Percentiles rank a stretch among this genome's conserved stretches.
Conservation (phyloP, 2,113 vertebrate genomes). For the Phaethon lepturus region DNA sequence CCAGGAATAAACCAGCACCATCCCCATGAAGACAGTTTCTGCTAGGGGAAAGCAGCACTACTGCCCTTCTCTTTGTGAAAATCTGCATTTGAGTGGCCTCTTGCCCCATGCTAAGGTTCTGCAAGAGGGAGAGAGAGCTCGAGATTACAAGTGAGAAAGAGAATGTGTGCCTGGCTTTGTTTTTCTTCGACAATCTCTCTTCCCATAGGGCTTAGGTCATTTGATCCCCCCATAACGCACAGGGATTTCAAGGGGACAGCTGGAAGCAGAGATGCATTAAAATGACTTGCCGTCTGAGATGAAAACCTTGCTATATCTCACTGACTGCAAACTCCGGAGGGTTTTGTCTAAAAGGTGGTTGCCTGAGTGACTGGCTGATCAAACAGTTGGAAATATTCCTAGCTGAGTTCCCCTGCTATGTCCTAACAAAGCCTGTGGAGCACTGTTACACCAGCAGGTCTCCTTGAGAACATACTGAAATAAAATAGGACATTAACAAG, state of each 20-base stretch:
- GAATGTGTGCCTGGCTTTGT: neutral
- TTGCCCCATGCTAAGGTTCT: neutral
- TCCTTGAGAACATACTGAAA: neutral
- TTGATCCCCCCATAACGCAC: slow-evolving; percentile 10
- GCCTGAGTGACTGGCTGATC: neutral
- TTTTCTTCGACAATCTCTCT: neutral
- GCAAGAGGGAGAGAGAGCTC: neutral
- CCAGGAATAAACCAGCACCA: slow-evolving; percentile 21
- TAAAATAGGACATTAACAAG: neutral
- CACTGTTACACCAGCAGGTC: neutral
- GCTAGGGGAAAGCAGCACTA: neutral
- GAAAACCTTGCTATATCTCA: neutral
- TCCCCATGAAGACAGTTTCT: neutral
- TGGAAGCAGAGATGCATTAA: slow-evolving; percentile 27
- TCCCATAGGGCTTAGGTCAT: neutral
- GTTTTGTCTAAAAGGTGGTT: neutral
- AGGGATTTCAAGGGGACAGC: slow-evolving; percentile 44
- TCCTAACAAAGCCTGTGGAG: neutral
- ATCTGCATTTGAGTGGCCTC: neutral
- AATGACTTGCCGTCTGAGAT: neutral
- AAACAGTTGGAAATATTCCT: neutral
- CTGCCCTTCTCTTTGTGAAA: neutral
- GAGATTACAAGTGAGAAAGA: neutral
- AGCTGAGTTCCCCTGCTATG: neutral
- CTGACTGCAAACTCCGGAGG: neutral